Evolutionary conservation across 2,797 vertebrate species (phyloP).

Genomic region (Delichon dasypus): DNA sequence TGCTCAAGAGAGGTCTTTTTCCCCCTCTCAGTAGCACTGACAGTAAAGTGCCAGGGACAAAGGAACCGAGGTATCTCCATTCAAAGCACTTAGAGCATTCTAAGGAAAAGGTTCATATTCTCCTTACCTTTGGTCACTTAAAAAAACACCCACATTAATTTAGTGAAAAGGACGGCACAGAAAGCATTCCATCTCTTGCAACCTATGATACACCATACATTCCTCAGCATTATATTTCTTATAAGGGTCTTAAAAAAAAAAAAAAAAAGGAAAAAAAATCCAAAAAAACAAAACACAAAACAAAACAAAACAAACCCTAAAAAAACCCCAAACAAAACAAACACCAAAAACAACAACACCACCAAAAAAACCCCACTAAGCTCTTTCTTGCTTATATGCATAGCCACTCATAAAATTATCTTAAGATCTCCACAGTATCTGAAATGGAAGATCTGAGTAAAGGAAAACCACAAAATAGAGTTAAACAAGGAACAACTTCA

Average conservation of each 20-base stretch:
- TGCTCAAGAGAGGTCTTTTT: background rate
- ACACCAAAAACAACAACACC: background rate
- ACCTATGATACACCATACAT: background rate
- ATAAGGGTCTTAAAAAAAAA: background rate
- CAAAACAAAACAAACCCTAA: accelerated
- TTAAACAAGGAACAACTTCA: slow-evolving; percentile 16
- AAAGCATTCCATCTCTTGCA: background rate
- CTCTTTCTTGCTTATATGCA: background rate
- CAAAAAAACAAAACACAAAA: background rate
- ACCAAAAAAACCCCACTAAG: background rate
- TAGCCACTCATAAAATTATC: slow-evolving; percentile 10
- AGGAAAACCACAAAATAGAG: slow-evolving; percentile 29
- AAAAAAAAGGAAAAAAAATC: background rate
- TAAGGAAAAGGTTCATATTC: background rate
- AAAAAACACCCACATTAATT: background rate
- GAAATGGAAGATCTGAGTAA: slow-evolving; percentile 38
- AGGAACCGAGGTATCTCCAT: background rate
- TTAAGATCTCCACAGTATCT: slow-evolving; percentile 11
- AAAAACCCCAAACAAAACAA: background rate
- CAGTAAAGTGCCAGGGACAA: accelerated
- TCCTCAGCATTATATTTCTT: slow-evolving; percentile 13
- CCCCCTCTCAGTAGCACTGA: background rate
- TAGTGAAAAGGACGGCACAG: background rate
- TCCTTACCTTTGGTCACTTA: background rate
- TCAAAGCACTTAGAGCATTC: background rate